Percentiles rank a stretch among this genome's conserved stretches.
Conservation (phyloP, 2,113 vertebrate species). For the Callithrix jacchus region DNA sequence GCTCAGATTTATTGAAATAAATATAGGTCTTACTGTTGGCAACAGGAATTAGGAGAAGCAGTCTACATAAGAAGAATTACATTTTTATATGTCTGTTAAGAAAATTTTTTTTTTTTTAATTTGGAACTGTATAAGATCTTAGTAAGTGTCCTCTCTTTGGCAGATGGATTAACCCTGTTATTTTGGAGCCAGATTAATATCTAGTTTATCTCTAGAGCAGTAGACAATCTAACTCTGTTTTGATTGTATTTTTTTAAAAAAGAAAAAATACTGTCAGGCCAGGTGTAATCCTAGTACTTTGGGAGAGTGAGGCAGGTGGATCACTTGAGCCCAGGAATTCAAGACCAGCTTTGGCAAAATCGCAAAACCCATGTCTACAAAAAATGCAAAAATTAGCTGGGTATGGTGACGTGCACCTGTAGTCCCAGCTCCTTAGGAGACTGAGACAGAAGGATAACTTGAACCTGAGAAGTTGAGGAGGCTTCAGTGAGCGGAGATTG, state of each 20-base stretch:
- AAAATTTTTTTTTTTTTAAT: not conserved
- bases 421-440: too few relatives aligned
- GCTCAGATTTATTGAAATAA: slow-evolving; percentile 23
- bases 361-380: too few relatives aligned
- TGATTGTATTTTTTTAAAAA: not conserved
- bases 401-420: too few relatives aligned
- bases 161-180: not conserved
- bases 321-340: too few relatives aligned
- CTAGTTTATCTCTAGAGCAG: not conserved
- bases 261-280: too few relatives aligned
- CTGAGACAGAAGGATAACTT: too few relatives aligned
- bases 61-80: slow-evolving; percentile 1
- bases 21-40: not conserved
- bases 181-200: slow-evolving; percentile 15
- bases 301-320: too few relatives aligned
- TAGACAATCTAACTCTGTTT: not conserved
- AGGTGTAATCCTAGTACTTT: too few relatives aligned
- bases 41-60: not conserved
- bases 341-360: too few relatives aligned
- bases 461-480: too few relatives aligned
- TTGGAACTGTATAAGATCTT: not conserved
- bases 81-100: slow-evolving; percentile 16
- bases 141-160: not conserved
- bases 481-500: too few relatives aligned
- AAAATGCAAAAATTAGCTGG: too few relatives aligned